Conservation (phyloP, 2,888 invertebrate species). For the Spialia ferax region DNA sequence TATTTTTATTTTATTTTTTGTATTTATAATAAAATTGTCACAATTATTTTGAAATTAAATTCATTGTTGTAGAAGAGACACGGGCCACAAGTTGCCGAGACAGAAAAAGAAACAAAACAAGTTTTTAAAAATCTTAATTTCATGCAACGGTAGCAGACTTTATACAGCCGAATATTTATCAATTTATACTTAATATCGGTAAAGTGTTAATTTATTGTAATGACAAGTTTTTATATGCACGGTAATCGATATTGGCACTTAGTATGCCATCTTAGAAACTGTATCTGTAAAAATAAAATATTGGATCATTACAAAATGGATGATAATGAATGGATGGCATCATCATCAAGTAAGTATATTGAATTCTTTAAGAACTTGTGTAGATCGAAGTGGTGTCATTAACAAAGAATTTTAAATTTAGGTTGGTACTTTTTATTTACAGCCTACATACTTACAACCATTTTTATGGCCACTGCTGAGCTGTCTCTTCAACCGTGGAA, state of each 20-base stretch:
- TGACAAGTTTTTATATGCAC: constrained; percentile 42
- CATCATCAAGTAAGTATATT: constrained; percentile 12
- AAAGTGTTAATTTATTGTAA: constrained; percentile 46
- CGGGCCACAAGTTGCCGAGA: background rate
- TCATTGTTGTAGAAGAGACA: no score
- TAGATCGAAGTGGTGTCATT: no score
- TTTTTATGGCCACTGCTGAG: no score
- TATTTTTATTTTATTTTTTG: no score
- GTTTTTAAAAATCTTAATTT: constrained; percentile 42
- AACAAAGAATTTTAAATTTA: no score
- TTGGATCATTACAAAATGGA: constrained; percentile 18
- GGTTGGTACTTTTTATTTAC: no score
- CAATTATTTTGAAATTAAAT: no score
- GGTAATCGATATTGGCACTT: constrained; percentile 36
- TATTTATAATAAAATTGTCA: no score
- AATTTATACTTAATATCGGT: constrained; percentile 20
- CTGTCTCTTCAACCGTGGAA: no score
- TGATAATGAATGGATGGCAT: constrained; percentile 1
- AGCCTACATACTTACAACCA: no score
- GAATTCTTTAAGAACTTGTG: no score
- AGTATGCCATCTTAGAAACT: constrained; percentile 13
- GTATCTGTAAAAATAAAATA: constrained; percentile 29
- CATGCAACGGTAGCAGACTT: constrained; percentile 49
- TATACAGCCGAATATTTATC: constrained; percentile 33
- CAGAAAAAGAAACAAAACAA: constrained; percentile 25